These are phyloP conservation scores for Chromoteleia sp. DNA, from an alignment of 2,888 invertebrate species.

Conservation along the genomic window DNA sequence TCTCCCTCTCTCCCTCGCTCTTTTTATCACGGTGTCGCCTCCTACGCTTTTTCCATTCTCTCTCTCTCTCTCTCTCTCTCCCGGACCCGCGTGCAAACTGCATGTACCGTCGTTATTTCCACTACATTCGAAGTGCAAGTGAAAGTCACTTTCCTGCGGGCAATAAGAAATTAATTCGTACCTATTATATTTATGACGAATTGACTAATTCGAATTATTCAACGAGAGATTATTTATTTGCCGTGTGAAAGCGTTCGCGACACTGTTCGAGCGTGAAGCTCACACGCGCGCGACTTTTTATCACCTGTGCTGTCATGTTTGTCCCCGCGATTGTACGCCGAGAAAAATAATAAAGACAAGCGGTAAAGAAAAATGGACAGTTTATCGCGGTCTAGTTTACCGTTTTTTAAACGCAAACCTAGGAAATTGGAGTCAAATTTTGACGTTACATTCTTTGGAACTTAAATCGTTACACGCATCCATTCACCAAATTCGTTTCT, in stretches of 20 bases:
- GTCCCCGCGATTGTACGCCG: too few relatives aligned
- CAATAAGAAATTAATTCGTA: conserved; percentile 51
- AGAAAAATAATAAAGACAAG: too few relatives aligned
- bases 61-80: conserved; percentile 66
- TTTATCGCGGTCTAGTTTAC: too few relatives aligned
- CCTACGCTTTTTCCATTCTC: conserved; percentile 50
- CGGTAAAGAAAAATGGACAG: too few relatives aligned
- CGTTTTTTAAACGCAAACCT: too few relatives aligned
- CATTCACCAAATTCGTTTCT: too few relatives aligned
- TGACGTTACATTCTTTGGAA: too few relatives aligned
- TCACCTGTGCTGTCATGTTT: too few relatives aligned
- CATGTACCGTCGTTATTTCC: conserved; percentile 79
- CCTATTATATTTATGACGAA: conserved; percentile 39
- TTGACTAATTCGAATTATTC: conserved; percentile 35
- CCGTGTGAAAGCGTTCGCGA: not conserved
- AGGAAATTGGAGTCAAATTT: too few relatives aligned
- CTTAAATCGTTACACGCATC: too few relatives aligned
- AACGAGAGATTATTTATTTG: conserved; percentile 9
- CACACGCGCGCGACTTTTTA: too few relatives aligned
- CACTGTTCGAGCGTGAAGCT: too few relatives aligned
- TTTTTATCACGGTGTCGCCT: conserved; percentile 40
- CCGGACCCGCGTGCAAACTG: conserved; percentile 74
- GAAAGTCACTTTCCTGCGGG: conserved; percentile 56
- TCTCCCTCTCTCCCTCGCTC: conserved; percentile 35
- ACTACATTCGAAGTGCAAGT: conserved; percentile 74